These are phyloP conservation scores for Apodemia duryi DNA, from an alignment of 2,888 invertebrate genomes.

Conservation along the genomic window DNA sequence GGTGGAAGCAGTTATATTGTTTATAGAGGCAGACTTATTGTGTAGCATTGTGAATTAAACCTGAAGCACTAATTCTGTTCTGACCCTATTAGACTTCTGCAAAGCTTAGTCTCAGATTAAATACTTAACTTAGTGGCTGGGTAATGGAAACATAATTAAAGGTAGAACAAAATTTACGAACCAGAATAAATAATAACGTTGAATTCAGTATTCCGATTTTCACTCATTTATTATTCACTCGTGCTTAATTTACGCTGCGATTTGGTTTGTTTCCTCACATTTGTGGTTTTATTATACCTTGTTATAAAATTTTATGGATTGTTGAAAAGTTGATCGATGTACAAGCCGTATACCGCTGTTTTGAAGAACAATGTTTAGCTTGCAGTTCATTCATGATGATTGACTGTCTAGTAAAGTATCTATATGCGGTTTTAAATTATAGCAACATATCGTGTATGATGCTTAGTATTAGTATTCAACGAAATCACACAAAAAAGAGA, in stretches of 20 bases:
- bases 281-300: no score
- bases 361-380: no score
- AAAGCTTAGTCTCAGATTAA: slow-evolving; percentile 1
- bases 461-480: no score
- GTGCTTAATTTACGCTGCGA: background rate
- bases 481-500: no score
- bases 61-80: background rate
- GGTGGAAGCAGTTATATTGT: background rate
- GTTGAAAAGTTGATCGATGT: no score
- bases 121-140: background rate
- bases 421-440: no score
- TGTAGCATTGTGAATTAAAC: background rate
- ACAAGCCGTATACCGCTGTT: no score
- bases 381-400: no score
- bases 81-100: slow-evolving; percentile 1
- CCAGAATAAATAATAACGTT: background rate
- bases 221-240: background rate
- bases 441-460: no score
- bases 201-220: background rate
- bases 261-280: no score
- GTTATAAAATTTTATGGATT: no score
- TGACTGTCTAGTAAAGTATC: no score
- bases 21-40: slow-evolving; percentile 9
- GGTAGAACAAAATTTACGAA: background rate
- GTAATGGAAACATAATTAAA: slow-evolving; percentile 4